phyloP scores from a whole-genome alignment of 2,797 vertebrate species.

The Anguilla anguilla region DNA sequence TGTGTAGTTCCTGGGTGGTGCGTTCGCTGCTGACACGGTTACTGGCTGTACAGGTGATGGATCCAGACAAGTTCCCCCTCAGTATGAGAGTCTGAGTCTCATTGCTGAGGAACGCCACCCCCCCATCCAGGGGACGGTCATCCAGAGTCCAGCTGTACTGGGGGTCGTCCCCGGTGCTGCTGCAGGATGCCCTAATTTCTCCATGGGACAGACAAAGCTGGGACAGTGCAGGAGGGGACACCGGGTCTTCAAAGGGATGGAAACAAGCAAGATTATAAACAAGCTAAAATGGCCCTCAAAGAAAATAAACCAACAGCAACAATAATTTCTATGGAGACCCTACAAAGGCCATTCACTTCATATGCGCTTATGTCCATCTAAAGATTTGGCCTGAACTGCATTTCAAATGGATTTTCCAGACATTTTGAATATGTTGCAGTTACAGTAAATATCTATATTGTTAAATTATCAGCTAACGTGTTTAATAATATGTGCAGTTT shows the following conservation, averaged over 20 bases:
- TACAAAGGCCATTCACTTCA: background rate
- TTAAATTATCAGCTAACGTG: background rate
- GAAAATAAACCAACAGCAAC: background rate
- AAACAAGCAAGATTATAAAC: background rate
- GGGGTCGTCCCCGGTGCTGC: slow-evolving; percentile 35
- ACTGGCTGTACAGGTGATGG: slow-evolving; percentile 46
- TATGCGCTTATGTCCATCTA: background rate
- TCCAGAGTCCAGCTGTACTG: slow-evolving; percentile 58
- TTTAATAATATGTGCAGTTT: background rate
- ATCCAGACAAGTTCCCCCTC: slow-evolving; percentile 42
- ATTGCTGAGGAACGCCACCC: background rate
- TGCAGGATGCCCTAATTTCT: slow-evolving; percentile 48
- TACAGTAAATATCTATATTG: background rate
- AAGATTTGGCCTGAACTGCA: background rate
- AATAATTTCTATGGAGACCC: background rate
- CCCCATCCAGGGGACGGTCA: slow-evolving; percentile 45
- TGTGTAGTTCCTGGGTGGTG: background rate
- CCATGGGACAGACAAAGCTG: slow-evolving; percentile 56
- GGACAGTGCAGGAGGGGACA: slow-evolving; percentile 47
- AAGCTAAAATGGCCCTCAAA: background rate
- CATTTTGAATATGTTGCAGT: background rate
- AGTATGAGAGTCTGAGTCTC: slow-evolving; percentile 40
- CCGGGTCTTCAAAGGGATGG: slow-evolving; percentile 52
- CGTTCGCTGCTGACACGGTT: slow-evolving; percentile 33
- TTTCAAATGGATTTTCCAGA: background rate